phyloP scores from a whole-genome alignment of 2,888 invertebrate genomes.

The Rotaria sp. region DNA sequence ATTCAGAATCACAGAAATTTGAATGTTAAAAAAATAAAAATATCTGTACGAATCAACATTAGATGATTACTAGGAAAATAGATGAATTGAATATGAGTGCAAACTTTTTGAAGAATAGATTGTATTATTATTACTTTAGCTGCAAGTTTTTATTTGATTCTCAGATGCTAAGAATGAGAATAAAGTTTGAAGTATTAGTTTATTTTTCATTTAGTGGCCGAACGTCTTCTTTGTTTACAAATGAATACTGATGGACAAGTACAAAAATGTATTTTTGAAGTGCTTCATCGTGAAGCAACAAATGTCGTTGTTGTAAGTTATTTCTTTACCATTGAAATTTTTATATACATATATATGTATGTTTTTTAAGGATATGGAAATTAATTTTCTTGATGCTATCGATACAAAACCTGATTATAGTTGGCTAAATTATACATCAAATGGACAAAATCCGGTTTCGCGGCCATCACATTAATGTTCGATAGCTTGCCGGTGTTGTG shows the following conservation, averaged over 20 bases:
- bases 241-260: slow-evolving; percentile 25
- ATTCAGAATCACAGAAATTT: no score
- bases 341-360: background rate
- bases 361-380: background rate
- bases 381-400: background rate
- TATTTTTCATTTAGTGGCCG: background rate
- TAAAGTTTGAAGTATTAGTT: background rate
- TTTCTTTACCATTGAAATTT: background rate
- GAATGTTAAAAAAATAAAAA: no score
- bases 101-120: no score
- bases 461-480: background rate
- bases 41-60: no score
- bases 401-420: slow-evolving; percentile 21
- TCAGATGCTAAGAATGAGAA: background rate
- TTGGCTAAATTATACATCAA: background rate
- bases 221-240: slow-evolving; percentile 21
- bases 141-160: no score
- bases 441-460: background rate
- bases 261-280: slow-evolving; percentile 36
- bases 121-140: no score
- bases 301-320: slow-evolving; percentile 27
- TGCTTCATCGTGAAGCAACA: slow-evolving; percentile 34
- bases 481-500: background rate
- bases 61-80: no score
- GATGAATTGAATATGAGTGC: no score